These are phyloP conservation scores for Semnornis frantzii DNA, from an alignment of 2,113 vertebrate genomes.

Conservation along the genomic window DNA sequence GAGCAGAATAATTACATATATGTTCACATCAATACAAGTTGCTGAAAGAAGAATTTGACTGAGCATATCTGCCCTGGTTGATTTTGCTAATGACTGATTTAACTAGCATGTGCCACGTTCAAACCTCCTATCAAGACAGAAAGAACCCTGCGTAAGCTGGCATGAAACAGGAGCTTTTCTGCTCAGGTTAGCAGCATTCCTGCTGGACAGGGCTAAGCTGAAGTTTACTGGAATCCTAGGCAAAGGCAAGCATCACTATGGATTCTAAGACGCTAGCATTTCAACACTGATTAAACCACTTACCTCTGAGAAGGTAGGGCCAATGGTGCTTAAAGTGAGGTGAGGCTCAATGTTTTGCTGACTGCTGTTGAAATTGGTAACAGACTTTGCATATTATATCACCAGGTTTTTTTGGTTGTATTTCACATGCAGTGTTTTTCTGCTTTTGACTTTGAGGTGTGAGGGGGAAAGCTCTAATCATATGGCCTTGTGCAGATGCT, in stretches of 20 bases:
- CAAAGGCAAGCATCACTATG: background rate
- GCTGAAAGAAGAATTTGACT: background rate
- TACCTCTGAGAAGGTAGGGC: slow-evolving; percentile 64
- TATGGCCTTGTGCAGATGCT: slow-evolving; percentile 83
- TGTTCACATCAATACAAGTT: background rate
- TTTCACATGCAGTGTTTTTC: slow-evolving; percentile 82
- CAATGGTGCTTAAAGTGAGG: slow-evolving; percentile 38
- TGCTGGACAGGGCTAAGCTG: background rate
- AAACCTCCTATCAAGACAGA: background rate
- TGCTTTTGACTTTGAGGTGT: slow-evolving; percentile 84
- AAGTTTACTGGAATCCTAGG: background rate
- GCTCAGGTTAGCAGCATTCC: background rate
- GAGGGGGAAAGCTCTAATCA: slow-evolving; percentile 82
- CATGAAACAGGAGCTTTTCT: background rate
- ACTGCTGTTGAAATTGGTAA: slow-evolving; percentile 78
- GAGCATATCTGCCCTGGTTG: background rate
- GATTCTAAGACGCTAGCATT: background rate
- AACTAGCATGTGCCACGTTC: background rate
- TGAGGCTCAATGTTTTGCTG: slow-evolving; percentile 75
- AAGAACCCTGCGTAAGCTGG: background rate
- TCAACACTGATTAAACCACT: slow-evolving; percentile 46
- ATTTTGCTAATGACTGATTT: slow-evolving; percentile 1
- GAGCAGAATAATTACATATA: background rate
- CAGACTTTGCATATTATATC: slow-evolving; percentile 82
- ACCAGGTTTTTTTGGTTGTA: slow-evolving; percentile 76